phyloP scores from a whole-genome alignment of 2,113 vertebrate species.

The Chloropsis hardwickii region DNA sequence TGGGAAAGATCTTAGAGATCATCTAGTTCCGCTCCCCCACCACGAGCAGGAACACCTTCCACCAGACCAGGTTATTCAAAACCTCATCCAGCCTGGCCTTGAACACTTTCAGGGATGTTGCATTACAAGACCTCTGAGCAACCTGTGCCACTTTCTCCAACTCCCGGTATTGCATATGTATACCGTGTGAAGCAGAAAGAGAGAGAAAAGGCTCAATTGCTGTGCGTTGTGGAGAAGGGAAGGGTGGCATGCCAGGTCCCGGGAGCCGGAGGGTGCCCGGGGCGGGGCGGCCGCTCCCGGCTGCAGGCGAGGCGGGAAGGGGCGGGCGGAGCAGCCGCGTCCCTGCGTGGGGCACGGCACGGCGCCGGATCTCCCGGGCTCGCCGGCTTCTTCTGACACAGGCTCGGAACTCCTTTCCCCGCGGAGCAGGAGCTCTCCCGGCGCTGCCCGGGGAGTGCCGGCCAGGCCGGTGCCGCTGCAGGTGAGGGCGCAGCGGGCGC shows the following conservation, averaged over 20 bases:
- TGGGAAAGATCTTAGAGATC: background rate
- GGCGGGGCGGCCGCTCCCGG: background rate
- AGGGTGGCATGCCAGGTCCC: background rate
- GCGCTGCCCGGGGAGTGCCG: background rate
- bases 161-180: fast-evolving
- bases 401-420: background rate
- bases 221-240: too few relatives aligned
- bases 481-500: background rate
- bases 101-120: background rate
- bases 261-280: background rate
- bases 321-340: background rate
- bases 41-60: too few relatives aligned
- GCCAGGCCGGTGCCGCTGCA: background rate
- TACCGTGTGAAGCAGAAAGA: background rate
- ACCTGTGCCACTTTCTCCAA: fast-evolving
- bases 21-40: fast-evolving
- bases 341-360: fast-evolving
- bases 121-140: background rate
- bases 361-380: fast-evolving
- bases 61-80: background rate
- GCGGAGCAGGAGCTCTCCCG: background rate
- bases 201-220: fast-evolving
- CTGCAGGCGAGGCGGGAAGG: background rate
- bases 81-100: background rate
- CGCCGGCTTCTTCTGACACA: too few relatives aligned